Conservation (phyloP, 2,113 vertebrate species). For the Chunga burmeisteri region DNA sequence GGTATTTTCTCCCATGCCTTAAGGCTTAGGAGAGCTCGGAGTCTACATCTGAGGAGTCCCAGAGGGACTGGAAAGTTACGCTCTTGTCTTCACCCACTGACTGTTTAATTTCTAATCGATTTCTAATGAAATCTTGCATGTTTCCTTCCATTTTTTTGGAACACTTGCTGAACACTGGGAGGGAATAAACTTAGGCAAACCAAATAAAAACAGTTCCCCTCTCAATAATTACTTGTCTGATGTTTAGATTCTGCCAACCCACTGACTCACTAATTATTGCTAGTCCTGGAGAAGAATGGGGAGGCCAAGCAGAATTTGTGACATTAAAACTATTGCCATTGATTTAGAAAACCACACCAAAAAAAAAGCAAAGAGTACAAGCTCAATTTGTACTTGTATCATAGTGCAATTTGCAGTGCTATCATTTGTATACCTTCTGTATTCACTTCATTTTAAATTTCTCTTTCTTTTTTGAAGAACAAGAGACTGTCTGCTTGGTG, state of each 20-base stretch:
- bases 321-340: accelerated
- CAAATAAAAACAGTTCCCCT: neutral
- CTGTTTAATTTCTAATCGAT: neutral
- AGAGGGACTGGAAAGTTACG: accelerated
- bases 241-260: neutral
- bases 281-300: neutral
- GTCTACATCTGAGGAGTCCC: accelerated
- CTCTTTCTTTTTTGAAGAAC: neutral
- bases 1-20: accelerated
- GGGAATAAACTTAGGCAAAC: neutral
- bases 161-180: neutral
- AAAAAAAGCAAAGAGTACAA: neutral
- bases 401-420: neutral
- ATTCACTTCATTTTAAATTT: neutral
- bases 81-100: no score
- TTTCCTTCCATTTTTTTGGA: neutral
- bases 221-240: neutral
- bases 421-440: neutral
- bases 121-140: accelerated
- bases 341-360: neutral
- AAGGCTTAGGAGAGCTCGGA: neutral
- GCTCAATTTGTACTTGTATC: neutral
- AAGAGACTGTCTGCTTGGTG: neutral
- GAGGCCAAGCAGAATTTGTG: neutral
- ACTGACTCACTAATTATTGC: neutral